Base-by-base conservation (phyloP, 1,140 invertebrate genomes). In the Hyles euphorbiae region DNA sequence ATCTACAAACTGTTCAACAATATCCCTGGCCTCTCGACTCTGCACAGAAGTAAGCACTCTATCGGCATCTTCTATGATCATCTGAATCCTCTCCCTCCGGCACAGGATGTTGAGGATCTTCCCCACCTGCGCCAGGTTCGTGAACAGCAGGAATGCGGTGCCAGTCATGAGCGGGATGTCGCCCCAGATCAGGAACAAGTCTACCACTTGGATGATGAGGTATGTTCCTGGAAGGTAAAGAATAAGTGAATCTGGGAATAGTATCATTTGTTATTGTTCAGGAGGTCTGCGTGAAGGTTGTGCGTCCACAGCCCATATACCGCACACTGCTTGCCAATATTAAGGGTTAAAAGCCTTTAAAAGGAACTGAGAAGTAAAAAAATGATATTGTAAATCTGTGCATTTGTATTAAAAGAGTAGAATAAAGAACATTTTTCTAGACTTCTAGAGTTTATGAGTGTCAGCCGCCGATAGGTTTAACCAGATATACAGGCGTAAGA, bases 101-200 rank as follows among this genome's bases (percentile, higher is more conserved):
- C 58, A n/a, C 34, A 81, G 44, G 1, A 88, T 54, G 40, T 83
- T 87, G 9, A 82, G 45, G 48, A 87, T 76, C 71, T 90, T 90
- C 0, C 61, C 58, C 0, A 73, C 65, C n/a, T 89, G 82, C 0
- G 79, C 77, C 50, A 90, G 34, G 63, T 90, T 90, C 0, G 88
- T 90, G 61, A 88, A 83, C 2, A 90, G 64, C 0, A 90, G 48
- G 58, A 87, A 88, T 3, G 87, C 80, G 0, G 81, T 83, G 3
- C 69, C 76, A n/a, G 82, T 89, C 88, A 90, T 90, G 12, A 84
- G 70, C 0, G 79, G 76, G 5, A 90, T 55, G 56, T 90, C 67
- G 0, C 88, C 87, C 87, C 88, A 87, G 10, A 88, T 81, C 53
- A 76, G 52, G 11, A 67, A 78, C 22, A 90, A 49, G 53, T 88